Conservation (phyloP, 2,888 invertebrate species). For the Sinopyrophorus schimmeli region DNA sequence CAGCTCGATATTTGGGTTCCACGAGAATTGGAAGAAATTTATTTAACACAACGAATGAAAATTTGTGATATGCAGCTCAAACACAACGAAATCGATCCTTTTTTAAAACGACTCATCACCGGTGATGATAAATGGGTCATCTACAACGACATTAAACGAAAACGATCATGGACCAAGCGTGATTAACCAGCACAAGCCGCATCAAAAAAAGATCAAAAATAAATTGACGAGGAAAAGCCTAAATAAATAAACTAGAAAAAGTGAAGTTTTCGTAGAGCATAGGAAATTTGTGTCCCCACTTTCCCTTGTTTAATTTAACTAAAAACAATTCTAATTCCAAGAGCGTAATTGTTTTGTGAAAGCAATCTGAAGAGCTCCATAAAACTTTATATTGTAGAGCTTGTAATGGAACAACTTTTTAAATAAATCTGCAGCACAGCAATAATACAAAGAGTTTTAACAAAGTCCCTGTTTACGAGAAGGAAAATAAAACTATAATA, state of each 20-base stretch:
- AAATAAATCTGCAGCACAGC: slow-evolving; percentile 40
- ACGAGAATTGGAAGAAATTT: no score
- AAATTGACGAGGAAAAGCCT: no score
- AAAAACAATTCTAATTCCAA: slow-evolving; percentile 21
- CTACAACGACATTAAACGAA: no score
- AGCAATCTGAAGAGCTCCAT: slow-evolving; percentile 25
- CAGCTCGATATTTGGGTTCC: no score
- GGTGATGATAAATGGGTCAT: no score
- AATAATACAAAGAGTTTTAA: slow-evolving; percentile 40
- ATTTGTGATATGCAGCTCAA: no score
- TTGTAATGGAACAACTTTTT: slow-evolving; percentile 40
- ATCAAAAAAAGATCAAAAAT: no score
- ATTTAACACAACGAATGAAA: no score
- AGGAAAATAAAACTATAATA: slow-evolving; percentile 53
- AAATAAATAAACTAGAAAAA: background rate
- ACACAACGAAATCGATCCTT: no score
- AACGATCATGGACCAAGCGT: no score
- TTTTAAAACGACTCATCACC: no score
- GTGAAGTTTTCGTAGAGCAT: background rate
- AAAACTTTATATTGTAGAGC: slow-evolving; percentile 29
- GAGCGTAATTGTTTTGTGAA: slow-evolving; percentile 30
- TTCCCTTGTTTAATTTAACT: slow-evolving; percentile 17
- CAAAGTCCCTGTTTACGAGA: slow-evolving; percentile 38
- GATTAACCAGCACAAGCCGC: no score
- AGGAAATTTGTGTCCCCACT: slow-evolving; percentile 7